These are phyloP conservation scores for Murina feae DNA, from an alignment of 2,113 vertebrate species.

Conservation along the genomic window DNA sequence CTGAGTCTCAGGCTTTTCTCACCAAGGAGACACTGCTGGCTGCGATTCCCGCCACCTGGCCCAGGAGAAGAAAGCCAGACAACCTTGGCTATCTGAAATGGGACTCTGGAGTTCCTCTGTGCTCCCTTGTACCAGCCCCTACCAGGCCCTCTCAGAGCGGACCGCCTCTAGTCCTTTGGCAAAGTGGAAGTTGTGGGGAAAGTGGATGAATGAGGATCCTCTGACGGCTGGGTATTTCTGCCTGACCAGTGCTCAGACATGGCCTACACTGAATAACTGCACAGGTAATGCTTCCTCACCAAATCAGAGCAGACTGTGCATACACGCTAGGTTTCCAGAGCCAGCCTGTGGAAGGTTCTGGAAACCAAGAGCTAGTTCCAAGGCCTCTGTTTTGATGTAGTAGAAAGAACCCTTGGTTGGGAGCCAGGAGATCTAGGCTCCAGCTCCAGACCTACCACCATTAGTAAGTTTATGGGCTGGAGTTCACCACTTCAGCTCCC, in stretches of 20 bases:
- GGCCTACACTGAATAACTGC: not conserved
- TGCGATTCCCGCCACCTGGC: not conserved
- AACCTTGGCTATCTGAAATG: not conserved
- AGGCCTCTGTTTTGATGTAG: not conserved
- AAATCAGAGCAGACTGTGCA: not conserved
- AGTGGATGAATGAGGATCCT: not conserved
- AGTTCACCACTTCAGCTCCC: not conserved
- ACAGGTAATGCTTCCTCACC: not conserved
- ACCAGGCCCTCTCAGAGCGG: not conserved
- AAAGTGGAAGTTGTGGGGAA: not conserved
- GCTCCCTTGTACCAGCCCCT: not conserved
- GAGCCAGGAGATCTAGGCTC: not conserved
- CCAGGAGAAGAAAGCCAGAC: not conserved
- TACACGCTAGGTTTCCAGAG: not conserved
- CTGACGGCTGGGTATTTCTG: not conserved
- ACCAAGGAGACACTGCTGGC: not conserved
- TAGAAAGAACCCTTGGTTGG: not conserved
- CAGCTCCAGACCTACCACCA: not conserved
- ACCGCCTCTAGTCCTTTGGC: not conserved
- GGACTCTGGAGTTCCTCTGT: not conserved
- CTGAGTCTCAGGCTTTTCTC: not conserved
- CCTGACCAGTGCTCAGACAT: not conserved
- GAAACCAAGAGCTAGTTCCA: not conserved
- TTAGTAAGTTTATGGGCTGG: not conserved
- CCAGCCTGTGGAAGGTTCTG: not conserved